Evolutionary conservation across 2,113 vertebrate species (phyloP).

Genomic region (Hystrix brachyura): DNA sequence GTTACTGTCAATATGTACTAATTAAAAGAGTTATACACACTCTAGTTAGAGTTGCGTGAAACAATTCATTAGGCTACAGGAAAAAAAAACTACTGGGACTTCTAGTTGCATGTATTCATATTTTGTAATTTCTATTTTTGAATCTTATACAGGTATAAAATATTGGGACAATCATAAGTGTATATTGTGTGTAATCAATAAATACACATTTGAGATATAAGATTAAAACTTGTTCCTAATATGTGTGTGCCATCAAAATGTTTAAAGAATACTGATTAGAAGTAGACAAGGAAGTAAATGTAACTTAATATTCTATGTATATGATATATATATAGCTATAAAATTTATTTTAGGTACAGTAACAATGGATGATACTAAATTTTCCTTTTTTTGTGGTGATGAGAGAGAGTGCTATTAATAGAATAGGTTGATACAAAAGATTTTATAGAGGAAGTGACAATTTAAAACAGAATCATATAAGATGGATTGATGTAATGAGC

Average conservation of each 20-base stretch:
- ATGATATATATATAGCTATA: not conserved
- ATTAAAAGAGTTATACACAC: not conserved
- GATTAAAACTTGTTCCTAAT: not conserved
- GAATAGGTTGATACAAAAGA: not conserved
- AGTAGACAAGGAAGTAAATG: not conserved
- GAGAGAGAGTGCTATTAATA: not conserved
- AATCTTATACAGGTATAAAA: not conserved
- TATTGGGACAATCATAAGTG: not conserved
- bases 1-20: not conserved
- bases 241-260: not conserved
- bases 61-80: not conserved
- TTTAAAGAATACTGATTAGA: slow-evolving; percentile 11
- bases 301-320: not conserved
- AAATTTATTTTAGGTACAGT: not conserved
- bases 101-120: not conserved
- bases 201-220: not conserved
- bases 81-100: not conserved
- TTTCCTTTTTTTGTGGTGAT: not conserved
- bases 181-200: not conserved
- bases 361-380: not conserved
- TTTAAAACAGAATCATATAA: not conserved
- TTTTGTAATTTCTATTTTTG: slow-evolving; percentile 21
- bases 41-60: not conserved
- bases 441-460: not conserved
- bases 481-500: not conserved